Base-by-base conservation (phyloP, 1,140 invertebrate species). In the Euglossa dilemma region DNA sequence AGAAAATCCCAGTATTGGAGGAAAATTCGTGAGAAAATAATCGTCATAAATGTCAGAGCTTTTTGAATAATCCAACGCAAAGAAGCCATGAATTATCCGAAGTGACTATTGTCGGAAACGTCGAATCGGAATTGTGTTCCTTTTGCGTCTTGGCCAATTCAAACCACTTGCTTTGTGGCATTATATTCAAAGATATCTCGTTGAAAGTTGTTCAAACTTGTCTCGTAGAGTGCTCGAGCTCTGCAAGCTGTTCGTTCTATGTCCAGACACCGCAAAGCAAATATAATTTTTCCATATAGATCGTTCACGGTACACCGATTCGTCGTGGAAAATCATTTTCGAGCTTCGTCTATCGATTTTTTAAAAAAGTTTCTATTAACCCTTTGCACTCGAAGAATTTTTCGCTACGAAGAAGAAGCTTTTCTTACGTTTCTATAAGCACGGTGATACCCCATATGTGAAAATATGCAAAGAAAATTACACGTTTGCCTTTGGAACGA, bases 201-300 rank as follows among this genome's bases (percentile, higher is more conserved):
- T 71, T 16, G 14, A 79, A 79, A 71, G 20, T 79, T 50, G 67
- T 71, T 54, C 16, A 52, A 80, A 73, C 47, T 71, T 61, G 14
- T 23, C 9, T 6, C 3, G 16, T 36, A 43, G 6, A n/a, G 12
- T 11, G 25, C 50, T 47, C n/a, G 16, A 73, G 16, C 69, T 52
- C 18, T 18, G 20, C 20, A 80, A 61, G 45, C 12, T 72, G 50
- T 52, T 73, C 56, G 20, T 47, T 47, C 20, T 45, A 20, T 57
- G 25, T 61, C 43, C 78, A 80, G 11, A n/a, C 43, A 28, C 54
- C 28, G 56, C 67, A 72, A 80, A 28, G 69, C 57, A n/a, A 73
- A 73, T 73, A 63, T 43, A 43, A 80, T 73, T 73, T 45, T 25
- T 28, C 0, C 5, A 52, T 18, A 16, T 1, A 16, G n/a, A 74